Percentiles rank a stretch among this genome's conserved stretches.
These are phyloP conservation scores for Lemur catta DNA, from an alignment of 2,797 vertebrate genomes.

Conservation along the genomic window DNA sequence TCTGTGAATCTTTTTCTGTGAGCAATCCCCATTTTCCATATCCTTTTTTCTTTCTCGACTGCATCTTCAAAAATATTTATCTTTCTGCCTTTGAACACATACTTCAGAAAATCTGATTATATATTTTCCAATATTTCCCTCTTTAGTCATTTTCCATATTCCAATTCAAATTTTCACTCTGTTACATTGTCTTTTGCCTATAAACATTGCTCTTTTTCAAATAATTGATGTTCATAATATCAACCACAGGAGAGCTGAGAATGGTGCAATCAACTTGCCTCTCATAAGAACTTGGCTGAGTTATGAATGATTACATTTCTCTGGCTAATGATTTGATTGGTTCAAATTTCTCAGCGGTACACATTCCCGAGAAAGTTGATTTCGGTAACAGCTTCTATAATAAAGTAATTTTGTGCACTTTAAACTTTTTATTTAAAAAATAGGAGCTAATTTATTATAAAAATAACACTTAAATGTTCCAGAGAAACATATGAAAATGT, in stretches of 20 bases:
- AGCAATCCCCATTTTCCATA: not conserved
- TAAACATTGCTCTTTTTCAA: not conserved
- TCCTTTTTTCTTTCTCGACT: constrained; percentile 24
- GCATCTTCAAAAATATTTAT: not conserved
- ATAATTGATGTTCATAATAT: not conserved
- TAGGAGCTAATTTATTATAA: not conserved
- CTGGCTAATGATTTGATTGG: not conserved
- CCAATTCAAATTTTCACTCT: not conserved
- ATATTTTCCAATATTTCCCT: not conserved
- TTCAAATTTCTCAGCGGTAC: not conserved
- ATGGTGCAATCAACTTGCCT: not conserved
- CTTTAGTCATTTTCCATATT: constrained; percentile 24
- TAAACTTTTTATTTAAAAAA: constrained; percentile 34
- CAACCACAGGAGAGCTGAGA: not conserved
- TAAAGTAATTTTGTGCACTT: not conserved
- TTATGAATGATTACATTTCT: not conserved
- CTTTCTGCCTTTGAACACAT: constrained; percentile 14
- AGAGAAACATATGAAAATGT: constrained; percentile 15
- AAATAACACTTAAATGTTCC: not conserved
- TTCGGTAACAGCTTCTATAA: not conserved
- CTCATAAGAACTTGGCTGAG: not conserved
- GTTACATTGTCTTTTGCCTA: not conserved
- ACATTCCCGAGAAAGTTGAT: not conserved
- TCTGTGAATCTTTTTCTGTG: constrained; percentile 25
- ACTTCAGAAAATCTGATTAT: constrained; percentile 32